Evolutionary conservation across 2,797 vertebrate species (phyloP).

Genomic region (Myiotriccus ornatus): DNA sequence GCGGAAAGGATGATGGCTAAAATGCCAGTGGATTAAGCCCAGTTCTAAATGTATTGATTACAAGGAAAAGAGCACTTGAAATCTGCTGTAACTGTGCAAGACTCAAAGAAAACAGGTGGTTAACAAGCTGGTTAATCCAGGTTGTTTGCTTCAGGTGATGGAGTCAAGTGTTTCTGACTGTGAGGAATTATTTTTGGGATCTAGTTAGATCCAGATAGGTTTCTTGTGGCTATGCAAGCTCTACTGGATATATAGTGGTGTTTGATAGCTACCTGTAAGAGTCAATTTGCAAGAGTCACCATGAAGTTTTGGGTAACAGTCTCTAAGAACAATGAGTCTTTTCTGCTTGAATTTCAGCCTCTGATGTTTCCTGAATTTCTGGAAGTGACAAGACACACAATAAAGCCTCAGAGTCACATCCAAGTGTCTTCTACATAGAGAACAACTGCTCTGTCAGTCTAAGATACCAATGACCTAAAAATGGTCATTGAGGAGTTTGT

Average conservation of each 20-base stretch:
- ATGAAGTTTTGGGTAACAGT: constrained; percentile 29
- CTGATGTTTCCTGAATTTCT: background rate
- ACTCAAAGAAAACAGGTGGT: constrained; percentile 60
- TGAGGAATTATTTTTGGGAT: constrained; percentile 55
- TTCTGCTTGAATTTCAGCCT: constrained; percentile 33
- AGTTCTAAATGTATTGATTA: constrained; percentile 59
- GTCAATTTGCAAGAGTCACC: constrained; percentile 42
- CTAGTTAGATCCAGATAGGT: constrained; percentile 41
- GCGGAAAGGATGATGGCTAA: constrained; percentile 52
- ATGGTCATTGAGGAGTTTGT: background rate
- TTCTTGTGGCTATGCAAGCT: constrained; percentile 19
- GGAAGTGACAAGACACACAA: background rate
- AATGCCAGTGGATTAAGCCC: constrained; percentile 47
- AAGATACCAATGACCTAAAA: background rate
- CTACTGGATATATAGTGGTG: background rate
- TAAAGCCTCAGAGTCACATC: background rate
- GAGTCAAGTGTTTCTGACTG: constrained; percentile 62
- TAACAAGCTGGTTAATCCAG: constrained; percentile 65
- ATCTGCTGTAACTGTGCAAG: constrained; percentile 30
- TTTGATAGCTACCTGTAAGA: constrained; percentile 48
- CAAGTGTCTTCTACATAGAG: background rate
- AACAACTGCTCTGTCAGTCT: background rate
- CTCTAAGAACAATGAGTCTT: constrained; percentile 37
- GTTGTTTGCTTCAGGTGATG: constrained; percentile 54
- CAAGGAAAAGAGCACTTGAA: constrained; percentile 51